phyloP scores from a whole-genome alignment of 2,113 vertebrate species.

The Donacobius atricapilla region DNA sequence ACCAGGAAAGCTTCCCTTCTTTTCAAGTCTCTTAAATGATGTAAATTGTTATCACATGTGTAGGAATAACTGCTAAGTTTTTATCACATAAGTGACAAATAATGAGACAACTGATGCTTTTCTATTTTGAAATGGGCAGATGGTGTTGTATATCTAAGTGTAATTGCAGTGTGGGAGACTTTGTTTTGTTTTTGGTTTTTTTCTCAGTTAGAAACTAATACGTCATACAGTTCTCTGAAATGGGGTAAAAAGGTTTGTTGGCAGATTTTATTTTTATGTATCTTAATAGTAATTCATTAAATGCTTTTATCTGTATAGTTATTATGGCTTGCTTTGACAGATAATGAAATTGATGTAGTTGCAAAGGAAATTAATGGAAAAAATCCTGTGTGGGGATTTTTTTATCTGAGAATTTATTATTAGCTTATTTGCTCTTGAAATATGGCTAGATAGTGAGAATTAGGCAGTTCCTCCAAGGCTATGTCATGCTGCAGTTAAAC shows the following conservation, averaged over 20 bases:
- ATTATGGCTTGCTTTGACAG: not conserved
- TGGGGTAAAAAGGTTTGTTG: not conserved
- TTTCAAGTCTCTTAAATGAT: not conserved
- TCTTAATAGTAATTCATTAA: not conserved
- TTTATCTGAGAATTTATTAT: not conserved
- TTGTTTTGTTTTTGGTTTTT: not conserved
- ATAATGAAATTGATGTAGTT: not conserved
- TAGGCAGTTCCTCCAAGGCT: not conserved
- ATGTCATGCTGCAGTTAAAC: not conserved
- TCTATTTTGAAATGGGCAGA: slow-evolving; percentile 14
- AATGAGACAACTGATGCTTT: not conserved
- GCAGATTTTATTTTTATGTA: not conserved
- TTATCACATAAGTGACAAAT: slow-evolving; percentile 10
- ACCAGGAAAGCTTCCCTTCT: not conserved
- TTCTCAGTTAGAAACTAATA: not conserved
- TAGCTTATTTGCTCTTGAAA: not conserved
- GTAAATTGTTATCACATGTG: not conserved
- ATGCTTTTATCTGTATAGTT: not conserved
- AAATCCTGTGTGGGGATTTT: not conserved
- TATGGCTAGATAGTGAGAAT: not conserved
- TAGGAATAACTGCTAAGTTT: not conserved
- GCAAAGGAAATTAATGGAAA: not conserved
- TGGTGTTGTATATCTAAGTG: not conserved
- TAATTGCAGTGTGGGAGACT: not conserved
- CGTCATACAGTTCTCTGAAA: not conserved